These are phyloP conservation scores for Lithobius niger DNA, from an alignment of 1,140 invertebrate genomes.

Conservation along the genomic window DNA sequence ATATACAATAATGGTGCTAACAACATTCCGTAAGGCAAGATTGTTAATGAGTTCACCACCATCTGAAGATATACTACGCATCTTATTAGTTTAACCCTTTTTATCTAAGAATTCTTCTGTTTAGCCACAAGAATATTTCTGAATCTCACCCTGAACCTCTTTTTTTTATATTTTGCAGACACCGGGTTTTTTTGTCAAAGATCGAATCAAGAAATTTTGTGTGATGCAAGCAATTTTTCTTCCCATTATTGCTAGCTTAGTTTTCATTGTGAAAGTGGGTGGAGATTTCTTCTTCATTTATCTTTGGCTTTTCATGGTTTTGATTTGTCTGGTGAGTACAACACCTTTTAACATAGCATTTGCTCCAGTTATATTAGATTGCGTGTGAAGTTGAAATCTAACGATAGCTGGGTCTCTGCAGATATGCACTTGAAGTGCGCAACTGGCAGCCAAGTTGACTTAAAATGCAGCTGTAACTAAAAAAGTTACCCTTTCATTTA, in stretches of 20 bases:
- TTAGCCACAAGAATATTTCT: too few species aligned
- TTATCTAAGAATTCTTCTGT: not conserved
- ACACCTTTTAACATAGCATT: too few species aligned
- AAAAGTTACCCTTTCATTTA: too few species aligned
- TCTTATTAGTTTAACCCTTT: not conserved
- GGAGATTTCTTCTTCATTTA: constrained; percentile 91
- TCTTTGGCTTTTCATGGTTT: constrained; percentile 77
- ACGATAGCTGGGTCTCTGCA: too few species aligned
- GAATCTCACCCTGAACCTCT: too few species aligned
- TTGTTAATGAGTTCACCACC: not conserved
- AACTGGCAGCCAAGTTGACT: too few species aligned
- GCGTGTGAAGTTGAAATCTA: too few species aligned
- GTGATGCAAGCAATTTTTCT: constrained; percentile 59
- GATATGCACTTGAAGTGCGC: too few species aligned
- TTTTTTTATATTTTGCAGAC: constrained; percentile 53
- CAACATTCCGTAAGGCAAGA: not conserved
- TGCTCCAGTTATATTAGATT: too few species aligned
- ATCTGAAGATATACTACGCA: not conserved
- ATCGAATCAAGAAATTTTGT: constrained; percentile 75
- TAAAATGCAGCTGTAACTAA: too few species aligned
- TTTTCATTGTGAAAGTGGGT: constrained; percentile 56
- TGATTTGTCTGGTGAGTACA: constrained; percentile 41
- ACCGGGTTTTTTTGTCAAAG: constrained; percentile 79
- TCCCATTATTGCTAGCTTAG: constrained; percentile 62
- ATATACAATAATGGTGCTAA: too few species aligned